Percentiles rank a stretch among this genome's conserved stretches.
phyloP scores from a whole-genome alignment of 2,113 vertebrate genomes.

The Typhlomys cinereus region DNA sequence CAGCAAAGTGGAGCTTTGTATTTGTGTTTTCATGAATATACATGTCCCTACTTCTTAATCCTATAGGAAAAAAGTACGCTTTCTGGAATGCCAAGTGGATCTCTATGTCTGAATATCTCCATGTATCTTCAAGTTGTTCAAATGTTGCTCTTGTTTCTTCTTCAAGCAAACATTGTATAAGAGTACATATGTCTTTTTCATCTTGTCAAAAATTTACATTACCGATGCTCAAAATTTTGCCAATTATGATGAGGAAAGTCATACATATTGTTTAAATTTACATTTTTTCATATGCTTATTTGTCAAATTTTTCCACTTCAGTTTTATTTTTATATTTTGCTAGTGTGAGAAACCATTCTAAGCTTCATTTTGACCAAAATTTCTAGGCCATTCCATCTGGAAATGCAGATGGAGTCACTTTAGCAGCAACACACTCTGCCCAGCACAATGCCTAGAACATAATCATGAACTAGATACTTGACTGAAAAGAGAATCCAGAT shows the following conservation, averaged over 20 bases:
- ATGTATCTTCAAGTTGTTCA: not conserved
- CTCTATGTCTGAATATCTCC: not conserved
- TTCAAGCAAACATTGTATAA: not conserved
- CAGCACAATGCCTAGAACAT: not conserved
- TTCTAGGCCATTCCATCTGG: not conserved
- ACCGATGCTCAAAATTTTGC: constrained; percentile 23
- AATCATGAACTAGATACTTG: not conserved
- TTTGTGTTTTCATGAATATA: not conserved
- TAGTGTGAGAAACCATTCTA: not conserved
- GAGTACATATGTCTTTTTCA: not conserved
- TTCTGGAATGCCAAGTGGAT: not conserved
- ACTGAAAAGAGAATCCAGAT: no score
- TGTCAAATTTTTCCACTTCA: not conserved
- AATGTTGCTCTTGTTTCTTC: not conserved
- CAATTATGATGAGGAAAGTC: constrained; percentile 1
- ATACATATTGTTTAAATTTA: not conserved
- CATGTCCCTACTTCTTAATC: not conserved
- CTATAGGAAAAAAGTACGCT: not conserved
- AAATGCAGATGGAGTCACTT: not conserved
- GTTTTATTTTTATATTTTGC: constrained; percentile 4
- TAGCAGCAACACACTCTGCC: not conserved
- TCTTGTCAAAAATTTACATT: constrained; percentile 36
- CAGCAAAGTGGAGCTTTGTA: not conserved
- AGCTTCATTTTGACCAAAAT: not conserved
- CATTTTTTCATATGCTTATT: not conserved